phyloP scores from a whole-genome alignment of 2,888 invertebrate genomes.

The Tridacna crocea region DNA sequence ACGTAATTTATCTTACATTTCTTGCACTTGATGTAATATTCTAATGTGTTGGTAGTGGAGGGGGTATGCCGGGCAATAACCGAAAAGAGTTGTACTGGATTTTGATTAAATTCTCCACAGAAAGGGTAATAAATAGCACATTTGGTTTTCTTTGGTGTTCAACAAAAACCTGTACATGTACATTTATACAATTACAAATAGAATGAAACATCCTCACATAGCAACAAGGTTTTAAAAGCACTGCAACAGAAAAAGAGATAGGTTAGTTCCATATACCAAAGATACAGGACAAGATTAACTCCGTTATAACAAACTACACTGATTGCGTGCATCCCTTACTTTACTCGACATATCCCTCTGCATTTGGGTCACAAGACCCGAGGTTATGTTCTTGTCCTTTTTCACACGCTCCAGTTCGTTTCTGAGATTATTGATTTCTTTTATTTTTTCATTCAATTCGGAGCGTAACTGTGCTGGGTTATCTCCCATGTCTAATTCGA shows the following conservation, averaged over 20 bases:
- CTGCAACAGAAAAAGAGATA: not conserved
- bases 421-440: slow-evolving; percentile 76
- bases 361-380: slow-evolving; percentile 83
- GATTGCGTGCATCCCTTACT: slow-evolving; percentile 68
- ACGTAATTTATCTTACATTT: no score
- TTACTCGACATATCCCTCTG: slow-evolving; percentile 83
- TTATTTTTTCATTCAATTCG: slow-evolving; percentile 75
- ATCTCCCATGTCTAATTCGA: slow-evolving; percentile 45
- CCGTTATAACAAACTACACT: not conserved
- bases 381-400: slow-evolving; percentile 83
- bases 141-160: no score
- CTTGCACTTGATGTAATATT: no score
- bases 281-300: slow-evolving; percentile 8
- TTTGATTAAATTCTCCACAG: no score
- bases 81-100: no score
- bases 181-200: no score
- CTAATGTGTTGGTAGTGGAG: no score
- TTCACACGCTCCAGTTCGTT: slow-evolving; percentile 81
- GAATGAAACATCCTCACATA: no score
- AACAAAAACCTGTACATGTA: no score
- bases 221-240: not conserved
- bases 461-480: slow-evolving; percentile 60
- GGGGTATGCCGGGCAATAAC: no score
- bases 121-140: no score
- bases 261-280: slow-evolving; percentile 15